Conservation (phyloP, 2,113 vertebrate species). For the Nematolebias whitei region DNA sequence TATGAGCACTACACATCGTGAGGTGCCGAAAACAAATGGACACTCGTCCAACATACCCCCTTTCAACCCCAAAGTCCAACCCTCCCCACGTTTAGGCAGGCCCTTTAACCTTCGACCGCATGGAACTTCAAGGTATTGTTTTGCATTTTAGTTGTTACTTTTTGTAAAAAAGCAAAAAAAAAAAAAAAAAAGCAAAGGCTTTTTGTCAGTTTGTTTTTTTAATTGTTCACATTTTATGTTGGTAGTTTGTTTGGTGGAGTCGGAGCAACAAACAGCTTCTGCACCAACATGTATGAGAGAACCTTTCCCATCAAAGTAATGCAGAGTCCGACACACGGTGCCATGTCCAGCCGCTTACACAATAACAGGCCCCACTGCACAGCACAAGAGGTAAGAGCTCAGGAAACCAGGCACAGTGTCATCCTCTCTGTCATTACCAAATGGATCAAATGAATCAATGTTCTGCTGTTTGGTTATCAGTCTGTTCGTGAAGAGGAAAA, state of each 20-base stretch:
- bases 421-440: neutral
- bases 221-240: neutral
- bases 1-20: slow-evolving; percentile 62
- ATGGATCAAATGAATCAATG: neutral
- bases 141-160: neutral
- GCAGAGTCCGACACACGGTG: slow-evolving; percentile 73
- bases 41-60: slow-evolving; percentile 63
- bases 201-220: neutral
- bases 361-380: slow-evolving; percentile 60
- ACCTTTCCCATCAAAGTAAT: slow-evolving; percentile 80
- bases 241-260: slow-evolving; percentile 45
- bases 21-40: slow-evolving; percentile 80
- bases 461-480: slow-evolving; percentile 63
- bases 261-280: slow-evolving; percentile 39
- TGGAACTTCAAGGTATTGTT: slow-evolving; percentile 55
- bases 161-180: neutral
- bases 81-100: slow-evolving; percentile 75
- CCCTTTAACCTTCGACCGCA: slow-evolving; percentile 67
- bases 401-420: neutral
- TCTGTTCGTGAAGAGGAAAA: slow-evolving; percentile 90
- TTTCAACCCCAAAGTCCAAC: slow-evolving; percentile 52
- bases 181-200: neutral
- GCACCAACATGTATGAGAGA: slow-evolving; percentile 79
- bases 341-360: slow-evolving; percentile 51
- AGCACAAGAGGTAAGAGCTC: slow-evolving; percentile 76